Conservation (phyloP, 2,113 vertebrate genomes). For the Rallus limicola region DNA sequence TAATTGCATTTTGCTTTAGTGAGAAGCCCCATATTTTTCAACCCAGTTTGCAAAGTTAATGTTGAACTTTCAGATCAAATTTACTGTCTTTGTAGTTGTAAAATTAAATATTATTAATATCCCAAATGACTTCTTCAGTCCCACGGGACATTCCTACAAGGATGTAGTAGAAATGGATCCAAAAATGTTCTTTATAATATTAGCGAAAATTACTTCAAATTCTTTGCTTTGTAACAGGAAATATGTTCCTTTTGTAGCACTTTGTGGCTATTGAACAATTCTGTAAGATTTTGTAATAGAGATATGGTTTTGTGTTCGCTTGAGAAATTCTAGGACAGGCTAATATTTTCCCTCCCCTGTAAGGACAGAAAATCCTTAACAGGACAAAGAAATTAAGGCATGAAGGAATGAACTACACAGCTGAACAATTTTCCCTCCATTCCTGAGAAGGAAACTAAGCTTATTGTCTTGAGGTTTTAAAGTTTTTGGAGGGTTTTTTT, state of each 20-base stretch:
- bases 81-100: neutral
- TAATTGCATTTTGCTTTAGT: neutral
- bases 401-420: neutral
- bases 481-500: neutral
- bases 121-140: neutral
- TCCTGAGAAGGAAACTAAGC: neutral
- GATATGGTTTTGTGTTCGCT: neutral
- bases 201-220: neutral
- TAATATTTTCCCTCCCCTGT: neutral
- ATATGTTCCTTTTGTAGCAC: neutral
- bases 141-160: neutral
- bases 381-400: neutral
- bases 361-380: neutral
- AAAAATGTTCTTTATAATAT: neutral
- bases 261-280: neutral
- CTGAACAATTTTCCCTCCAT: neutral
- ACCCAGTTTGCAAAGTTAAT: neutral
- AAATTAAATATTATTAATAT: constrained; percentile 28
- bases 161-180: neutral
- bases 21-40: neutral
- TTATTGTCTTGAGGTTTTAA: neutral
- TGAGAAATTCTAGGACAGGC: neutral
- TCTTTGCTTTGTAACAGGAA: neutral
- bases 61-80: neutral
- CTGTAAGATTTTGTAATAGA: neutral